Evolutionary conservation across 2,113 vertebrate genomes (phyloP).

Genomic region (Megatriorchis doriae): DNA sequence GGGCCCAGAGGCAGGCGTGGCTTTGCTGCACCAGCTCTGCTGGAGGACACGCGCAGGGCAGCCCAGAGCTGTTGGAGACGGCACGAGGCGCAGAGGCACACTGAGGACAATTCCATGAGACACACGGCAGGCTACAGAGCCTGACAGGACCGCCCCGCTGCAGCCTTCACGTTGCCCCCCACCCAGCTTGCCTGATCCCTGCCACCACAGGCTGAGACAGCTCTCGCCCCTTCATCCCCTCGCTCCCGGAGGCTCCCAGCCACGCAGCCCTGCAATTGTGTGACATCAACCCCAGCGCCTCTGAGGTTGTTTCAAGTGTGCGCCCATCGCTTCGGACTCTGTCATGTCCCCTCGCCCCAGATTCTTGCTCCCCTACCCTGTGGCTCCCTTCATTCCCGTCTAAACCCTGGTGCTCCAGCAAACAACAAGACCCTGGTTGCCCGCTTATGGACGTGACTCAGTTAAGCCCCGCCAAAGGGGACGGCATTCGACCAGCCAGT

Average conservation of each 20-base stretch:
- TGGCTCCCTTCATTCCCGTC: background rate
- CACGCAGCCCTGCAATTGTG: background rate
- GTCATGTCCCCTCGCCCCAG: background rate
- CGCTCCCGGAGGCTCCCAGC: background rate
- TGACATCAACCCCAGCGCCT: background rate
- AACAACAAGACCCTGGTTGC: background rate
- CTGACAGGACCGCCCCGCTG: no score
- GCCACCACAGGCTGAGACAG: no score
- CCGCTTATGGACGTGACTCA: no score
- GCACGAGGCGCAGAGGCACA: accelerated
- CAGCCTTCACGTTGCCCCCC: accelerated
- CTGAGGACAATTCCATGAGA: background rate
- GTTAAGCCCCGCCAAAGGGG: no score
- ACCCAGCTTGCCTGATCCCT: background rate
- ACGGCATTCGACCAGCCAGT: no score
- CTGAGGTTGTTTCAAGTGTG: background rate
- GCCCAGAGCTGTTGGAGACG: accelerated
- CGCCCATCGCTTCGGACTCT: accelerated
- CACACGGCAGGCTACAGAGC: no score
- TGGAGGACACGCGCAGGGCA: accelerated
- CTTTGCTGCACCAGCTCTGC: background rate
- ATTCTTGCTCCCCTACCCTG: no score
- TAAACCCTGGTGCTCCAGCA: background rate
- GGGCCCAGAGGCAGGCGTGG: background rate
- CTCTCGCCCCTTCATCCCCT: background rate